Percentiles rank a stretch among this genome's conserved stretches.
phyloP scores from a whole-genome alignment of 1,140 invertebrate genomes.

The Aphidius ervi region DNA sequence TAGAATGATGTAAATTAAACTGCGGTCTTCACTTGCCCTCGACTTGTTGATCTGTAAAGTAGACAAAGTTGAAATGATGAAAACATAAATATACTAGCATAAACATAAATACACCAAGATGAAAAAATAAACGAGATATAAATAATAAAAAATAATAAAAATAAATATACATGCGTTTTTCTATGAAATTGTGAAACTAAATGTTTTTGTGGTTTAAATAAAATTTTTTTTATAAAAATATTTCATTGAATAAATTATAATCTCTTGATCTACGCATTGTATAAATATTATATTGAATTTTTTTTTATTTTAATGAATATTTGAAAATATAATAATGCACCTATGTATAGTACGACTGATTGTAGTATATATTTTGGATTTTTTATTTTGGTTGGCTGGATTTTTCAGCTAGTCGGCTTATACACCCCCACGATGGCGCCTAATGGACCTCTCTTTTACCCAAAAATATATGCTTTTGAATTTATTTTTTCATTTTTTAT shows the following conservation, averaged over 20 bases:
- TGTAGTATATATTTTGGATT: neutral
- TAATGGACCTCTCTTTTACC: constrained; percentile 5
- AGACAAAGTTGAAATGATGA: constrained; percentile 20
- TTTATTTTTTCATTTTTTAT: constrained; percentile 9
- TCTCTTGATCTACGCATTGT: too few relatives aligned
- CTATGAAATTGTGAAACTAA: too few relatives aligned
- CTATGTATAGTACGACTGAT: too few relatives aligned
- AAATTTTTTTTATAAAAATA: too few relatives aligned
- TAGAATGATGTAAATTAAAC: constrained; percentile 27
- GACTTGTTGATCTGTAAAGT: neutral
- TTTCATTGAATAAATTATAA: too few relatives aligned
- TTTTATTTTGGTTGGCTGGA: constrained; percentile 6
- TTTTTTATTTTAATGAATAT: too few relatives aligned
- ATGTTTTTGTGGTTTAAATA: too few relatives aligned
- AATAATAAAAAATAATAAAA: neutral
- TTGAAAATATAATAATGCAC: too few relatives aligned
- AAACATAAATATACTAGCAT: constrained; percentile 14
- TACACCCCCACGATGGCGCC: neutral
- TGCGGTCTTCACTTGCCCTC: constrained; percentile 20
- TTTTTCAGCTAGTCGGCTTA: neutral
- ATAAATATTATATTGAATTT: too few relatives aligned
- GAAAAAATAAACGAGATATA: constrained; percentile 1
- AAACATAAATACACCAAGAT: constrained; percentile 1
- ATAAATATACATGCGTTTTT: too few relatives aligned
- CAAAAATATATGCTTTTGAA: constrained; percentile 15